These are phyloP conservation scores for Caenorhabditis doughertyi DNA, from an alignment of 2,888 invertebrate species.

Conservation along the genomic window DNA sequence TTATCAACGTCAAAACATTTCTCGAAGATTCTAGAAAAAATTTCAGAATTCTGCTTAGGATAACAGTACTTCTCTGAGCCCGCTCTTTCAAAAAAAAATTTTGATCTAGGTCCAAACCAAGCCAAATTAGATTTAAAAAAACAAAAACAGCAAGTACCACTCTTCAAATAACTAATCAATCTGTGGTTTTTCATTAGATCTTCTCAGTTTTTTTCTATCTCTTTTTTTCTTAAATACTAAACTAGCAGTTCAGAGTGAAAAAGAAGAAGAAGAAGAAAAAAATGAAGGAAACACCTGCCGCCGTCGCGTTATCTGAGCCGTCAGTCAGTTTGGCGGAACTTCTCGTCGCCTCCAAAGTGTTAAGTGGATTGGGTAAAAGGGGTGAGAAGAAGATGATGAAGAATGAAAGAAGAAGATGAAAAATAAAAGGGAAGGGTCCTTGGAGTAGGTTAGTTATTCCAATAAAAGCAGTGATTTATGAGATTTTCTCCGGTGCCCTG, in stretches of 20 bases:
- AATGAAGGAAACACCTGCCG: constrained; percentile 50
- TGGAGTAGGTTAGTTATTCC: constrained; percentile 55
- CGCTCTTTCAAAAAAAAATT: no score
- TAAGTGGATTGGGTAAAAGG: constrained; percentile 54
- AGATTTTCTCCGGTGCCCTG: constrained; percentile 49
- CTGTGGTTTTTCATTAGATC: constrained; percentile 36
- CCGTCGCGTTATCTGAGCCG: constrained; percentile 50
- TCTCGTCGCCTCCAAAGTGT: constrained; percentile 43
- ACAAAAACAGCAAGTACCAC: constrained; percentile 8
- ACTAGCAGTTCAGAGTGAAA: not conserved
- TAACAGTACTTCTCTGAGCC: no score
- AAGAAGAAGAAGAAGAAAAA: not conserved
- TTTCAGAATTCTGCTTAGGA: no score
- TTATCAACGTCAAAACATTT: no score
- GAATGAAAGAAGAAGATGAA: not conserved
- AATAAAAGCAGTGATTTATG: constrained; percentile 59
- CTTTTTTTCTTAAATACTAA: constrained; percentile 16
- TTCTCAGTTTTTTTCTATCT: constrained; percentile 10
- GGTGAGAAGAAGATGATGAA: constrained; percentile 17
- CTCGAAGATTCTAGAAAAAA: no score
- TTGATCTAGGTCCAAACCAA: not conserved
- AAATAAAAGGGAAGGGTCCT: not conserved
- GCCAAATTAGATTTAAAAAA: no score
- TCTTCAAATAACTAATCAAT: constrained; percentile 29
- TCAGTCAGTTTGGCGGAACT: constrained; percentile 39